phyloP scores from a whole-genome alignment of 2,797 vertebrate genomes.

The Helarctos malayanus region DNA sequence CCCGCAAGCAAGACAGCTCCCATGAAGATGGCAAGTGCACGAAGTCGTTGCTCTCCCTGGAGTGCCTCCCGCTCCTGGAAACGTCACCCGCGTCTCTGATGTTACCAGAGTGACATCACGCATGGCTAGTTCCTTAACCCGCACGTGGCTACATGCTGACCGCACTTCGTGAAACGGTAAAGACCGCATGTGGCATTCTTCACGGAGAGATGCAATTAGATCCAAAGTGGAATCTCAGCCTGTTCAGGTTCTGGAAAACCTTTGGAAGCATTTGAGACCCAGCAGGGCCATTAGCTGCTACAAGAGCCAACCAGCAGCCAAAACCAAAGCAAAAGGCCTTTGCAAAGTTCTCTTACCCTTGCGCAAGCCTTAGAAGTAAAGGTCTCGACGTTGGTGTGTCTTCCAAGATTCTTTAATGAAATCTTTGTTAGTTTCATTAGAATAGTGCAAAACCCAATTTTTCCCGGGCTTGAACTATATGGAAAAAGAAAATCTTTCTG shows the following conservation, averaged over 20 bases:
- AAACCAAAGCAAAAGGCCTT: too few species aligned
- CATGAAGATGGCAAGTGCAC: neutral
- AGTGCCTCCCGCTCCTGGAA: neutral
- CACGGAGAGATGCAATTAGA: rapidly evolving
- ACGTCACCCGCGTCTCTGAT: neutral
- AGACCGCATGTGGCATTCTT: neutral
- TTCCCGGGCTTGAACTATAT: neutral
- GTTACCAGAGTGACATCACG: neutral
- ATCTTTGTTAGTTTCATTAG: neutral
- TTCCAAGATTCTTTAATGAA: neutral
- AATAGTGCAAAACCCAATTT: neutral
- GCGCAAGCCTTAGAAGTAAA: rapidly evolving
- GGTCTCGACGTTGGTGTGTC: rapidly evolving
- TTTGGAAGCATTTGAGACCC: neutral
- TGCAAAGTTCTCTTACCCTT: neutral
- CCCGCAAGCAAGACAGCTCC: neutral
- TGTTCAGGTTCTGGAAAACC: neutral
- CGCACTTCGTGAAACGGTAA: neutral
- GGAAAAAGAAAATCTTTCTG: constrained; percentile 8
- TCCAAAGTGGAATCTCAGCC: neutral
- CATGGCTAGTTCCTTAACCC: neutral
- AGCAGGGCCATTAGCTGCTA: neutral
- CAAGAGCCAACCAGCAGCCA: neutral
- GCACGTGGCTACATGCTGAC: rapidly evolving
- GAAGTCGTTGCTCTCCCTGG: rapidly evolving